Conservation (phyloP, 2,113 vertebrate genomes). For the Rana temporaria region DNA sequence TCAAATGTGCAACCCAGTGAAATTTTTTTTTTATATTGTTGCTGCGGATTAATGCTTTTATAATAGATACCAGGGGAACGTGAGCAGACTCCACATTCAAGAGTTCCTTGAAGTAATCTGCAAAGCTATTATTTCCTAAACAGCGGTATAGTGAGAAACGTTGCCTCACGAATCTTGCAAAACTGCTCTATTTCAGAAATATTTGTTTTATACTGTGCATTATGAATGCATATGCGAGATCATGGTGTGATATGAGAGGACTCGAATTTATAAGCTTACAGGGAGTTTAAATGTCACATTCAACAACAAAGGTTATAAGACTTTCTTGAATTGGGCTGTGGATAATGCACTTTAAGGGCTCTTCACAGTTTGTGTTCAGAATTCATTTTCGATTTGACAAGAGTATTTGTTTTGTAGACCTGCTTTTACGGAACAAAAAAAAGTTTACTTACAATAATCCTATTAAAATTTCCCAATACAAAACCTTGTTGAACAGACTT, state of each 20-base stretch:
- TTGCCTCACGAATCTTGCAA: constrained; percentile 7
- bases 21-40: constrained; percentile 36
- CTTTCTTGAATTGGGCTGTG: constrained; percentile 1
- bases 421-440: background rate
- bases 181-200: constrained; percentile 28
- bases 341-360: constrained; percentile 27
- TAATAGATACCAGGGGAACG: constrained; percentile 35
- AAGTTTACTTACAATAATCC: background rate
- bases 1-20: constrained; percentile 29
- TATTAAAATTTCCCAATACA: constrained; percentile 5
- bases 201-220: constrained; percentile 44
- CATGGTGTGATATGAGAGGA: constrained; percentile 7
- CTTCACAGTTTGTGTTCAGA: constrained; percentile 2
- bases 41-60: constrained; percentile 34
- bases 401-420: constrained; percentile 3
- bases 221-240: background rate
- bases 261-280: constrained; percentile 35
- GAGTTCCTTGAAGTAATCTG: constrained; percentile 43
- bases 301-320: constrained; percentile 15
- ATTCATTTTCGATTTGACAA: constrained; percentile 18
- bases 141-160: constrained; percentile 32
- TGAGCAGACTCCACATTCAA: constrained; percentile 42
- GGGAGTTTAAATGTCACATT: constrained; percentile 51
- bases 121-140: constrained; percentile 52
- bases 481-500: background rate